Evolutionary conservation across 2,888 invertebrate species (phyloP), one percentile per base, ranked within the genome.

Genomic region (Beris morrisii): DNA sequence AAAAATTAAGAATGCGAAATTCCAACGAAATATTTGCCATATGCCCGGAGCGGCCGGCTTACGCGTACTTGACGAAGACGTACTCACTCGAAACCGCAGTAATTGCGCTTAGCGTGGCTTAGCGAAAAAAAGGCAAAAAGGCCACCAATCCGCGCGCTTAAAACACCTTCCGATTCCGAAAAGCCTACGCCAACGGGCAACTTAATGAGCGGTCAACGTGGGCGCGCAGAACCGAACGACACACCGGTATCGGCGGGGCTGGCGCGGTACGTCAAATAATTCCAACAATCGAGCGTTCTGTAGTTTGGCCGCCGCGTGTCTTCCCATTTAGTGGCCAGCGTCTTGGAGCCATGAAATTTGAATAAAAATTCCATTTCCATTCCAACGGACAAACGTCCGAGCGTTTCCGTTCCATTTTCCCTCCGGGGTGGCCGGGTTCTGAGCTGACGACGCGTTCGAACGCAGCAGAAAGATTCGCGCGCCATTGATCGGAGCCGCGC

Each of bases 281-380:
- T 57, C 57, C 57, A 45, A 5, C 22, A 30, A 57, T 13, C 28
- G 45, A 9, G 31, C 46, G 28, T 45, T 22, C 50, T 22, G 48
- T 52, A 9, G 7, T 5, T 38, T 9, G 7, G 38, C 38, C 13
- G n/a, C 45, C 13, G 22, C 32, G 38, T 38, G 38, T 52, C 43
- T 50, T 52, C 61, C 52, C 22, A 15, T 22, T 22, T 11, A 38
- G 7, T 5, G 50, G 4, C 22, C 6, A 38, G 7, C n/a, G 50
- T 11, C 22, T 38, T 11, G 4, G 4, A 54, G 31, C 13, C 44
- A 45, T 38, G 61, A 61, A 68, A 68, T 68, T 68, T 68, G 68
- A 68, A 68, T 68, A 68, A 68, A 68, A 68, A 61, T 57, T 43
- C 59, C 56, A 61, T 68, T 68, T 68, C 68, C 52, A 68, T 68